Conservation (phyloP, 2,888 invertebrate species). For the Mythimna albipuncta region DNA sequence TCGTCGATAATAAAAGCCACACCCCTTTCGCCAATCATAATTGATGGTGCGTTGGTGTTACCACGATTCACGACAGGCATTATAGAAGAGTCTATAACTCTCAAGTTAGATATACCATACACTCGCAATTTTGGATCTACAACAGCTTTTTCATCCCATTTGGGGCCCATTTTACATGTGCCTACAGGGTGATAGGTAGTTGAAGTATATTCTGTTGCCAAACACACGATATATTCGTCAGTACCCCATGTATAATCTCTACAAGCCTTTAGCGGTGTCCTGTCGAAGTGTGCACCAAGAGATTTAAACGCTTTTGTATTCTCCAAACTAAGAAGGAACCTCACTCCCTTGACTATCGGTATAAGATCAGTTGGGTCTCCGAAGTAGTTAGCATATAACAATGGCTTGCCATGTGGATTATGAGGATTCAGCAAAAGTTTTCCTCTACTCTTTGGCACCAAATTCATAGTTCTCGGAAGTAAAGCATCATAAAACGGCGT, state of each 20-base stretch:
- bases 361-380: conserved; percentile 90
- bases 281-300: conserved; percentile 89
- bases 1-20: conserved; percentile 74
- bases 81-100: conserved; percentile 95
- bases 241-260: conserved; percentile 89
- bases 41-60: conserved; percentile 95
- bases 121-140: conserved; percentile 93
- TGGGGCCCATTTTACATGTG: conserved; percentile 89
- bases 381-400: conserved; percentile 93
- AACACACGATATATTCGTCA: conserved; percentile 92
- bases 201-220: conserved; percentile 90
- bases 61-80: conserved; percentile 95
- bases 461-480: conserved; percentile 89
- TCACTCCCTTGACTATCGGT: conserved; percentile 90
- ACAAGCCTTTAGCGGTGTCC: conserved; percentile 90
- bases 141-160: conserved; percentile 90
- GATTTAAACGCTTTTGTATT: conserved; percentile 90
- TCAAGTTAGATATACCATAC: conserved; percentile 89
- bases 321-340: conserved; percentile 90
- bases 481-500: conserved; percentile 91
- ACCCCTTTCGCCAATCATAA: conserved; percentile 94
- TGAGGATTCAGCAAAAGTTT: conserved; percentile 90
- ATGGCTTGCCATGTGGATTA: conserved; percentile 93
- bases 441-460: conserved; percentile 92
- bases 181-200: conserved; percentile 86